Base-by-base conservation (phyloP, 1,140 invertebrate species). In the Aphelenchoides avenae region DNA sequence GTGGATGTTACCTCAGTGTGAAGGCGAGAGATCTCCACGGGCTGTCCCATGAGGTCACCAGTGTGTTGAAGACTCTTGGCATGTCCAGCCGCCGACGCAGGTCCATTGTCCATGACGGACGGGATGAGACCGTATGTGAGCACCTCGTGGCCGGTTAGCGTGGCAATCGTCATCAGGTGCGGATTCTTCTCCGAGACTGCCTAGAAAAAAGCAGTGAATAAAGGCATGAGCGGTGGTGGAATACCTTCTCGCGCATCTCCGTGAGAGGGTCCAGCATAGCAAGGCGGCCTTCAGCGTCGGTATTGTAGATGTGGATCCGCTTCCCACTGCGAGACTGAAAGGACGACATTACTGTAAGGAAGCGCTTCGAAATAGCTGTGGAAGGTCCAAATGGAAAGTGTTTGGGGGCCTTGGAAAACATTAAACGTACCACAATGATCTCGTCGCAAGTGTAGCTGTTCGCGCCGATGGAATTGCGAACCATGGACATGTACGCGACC, bases 261-360 rank as follows among this genome's bases (percentile, higher is more conserved):
- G 86, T 92, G 4, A 97, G 81, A 3, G 88, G 85, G 81, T 96
- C 93, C 13, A 89, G 86, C 90, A 97, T 94, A 6, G 87, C 88
- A 83, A 95, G 86, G 24, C 92, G 80, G 0, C 92, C 92, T 80
- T 96, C 92, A 37, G 91, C 90, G 80, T 96, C 92, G 6, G 92
- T 95, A 74, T 96, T 95, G 1, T 86, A 87, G 46, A 97, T 84
- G 49, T 91, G 82, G 1, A 91, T 84, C 30, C 83, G 82, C n/a
- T 85, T 84, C 3, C 89, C 89, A 39, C 89, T 87, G 55, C 88
- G 84, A 0, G 89, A 86, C 4, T 86, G 85, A 42, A 96, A 60
- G 34, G 34, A 13, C 18, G 13, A 13, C 13, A 36, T 36, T n/a
- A 36, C 18, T n/a, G 18, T 36, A 13, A 13, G 13, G 18, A 36